These are phyloP conservation scores for Sycophila sp. DNA, from an alignment of 1,140 invertebrate species.

Conservation along the genomic window DNA sequence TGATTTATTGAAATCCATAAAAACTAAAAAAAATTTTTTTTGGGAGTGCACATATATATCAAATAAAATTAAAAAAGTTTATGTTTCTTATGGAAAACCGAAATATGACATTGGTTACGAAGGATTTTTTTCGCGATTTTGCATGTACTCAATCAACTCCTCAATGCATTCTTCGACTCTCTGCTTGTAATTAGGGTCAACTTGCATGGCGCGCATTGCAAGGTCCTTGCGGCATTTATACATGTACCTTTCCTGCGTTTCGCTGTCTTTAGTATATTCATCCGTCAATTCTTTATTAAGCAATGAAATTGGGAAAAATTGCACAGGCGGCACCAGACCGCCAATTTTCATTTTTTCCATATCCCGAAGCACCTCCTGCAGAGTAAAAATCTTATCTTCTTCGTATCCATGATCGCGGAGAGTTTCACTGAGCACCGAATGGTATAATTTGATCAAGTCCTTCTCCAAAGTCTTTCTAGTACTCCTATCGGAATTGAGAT, in stretches of 20 bases:
- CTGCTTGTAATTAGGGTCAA: neutral
- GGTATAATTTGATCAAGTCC: neutral
- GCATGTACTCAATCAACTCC: constrained; percentile 8
- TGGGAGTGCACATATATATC: neutral
- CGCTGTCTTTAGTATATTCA: neutral
- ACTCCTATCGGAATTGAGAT: neutral
- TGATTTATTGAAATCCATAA: too few species aligned
- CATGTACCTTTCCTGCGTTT: neutral
- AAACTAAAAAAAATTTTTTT: neutral
- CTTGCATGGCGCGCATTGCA: neutral
- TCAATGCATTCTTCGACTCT: neutral
- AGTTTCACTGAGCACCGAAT: neutral
- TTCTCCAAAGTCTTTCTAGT: neutral
- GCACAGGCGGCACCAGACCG: neutral
- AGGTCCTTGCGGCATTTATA: constrained; percentile 10
- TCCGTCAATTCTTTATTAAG: neutral
- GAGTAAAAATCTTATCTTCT: neutral
- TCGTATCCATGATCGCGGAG: neutral
- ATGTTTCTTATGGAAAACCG: too few species aligned
- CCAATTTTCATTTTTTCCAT: neutral
- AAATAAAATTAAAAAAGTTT: neutral
- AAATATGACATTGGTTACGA: neutral
- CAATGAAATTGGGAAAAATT: constrained; percentile 5
- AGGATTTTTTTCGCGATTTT: neutral
- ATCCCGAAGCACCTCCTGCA: neutral